Evolutionary conservation across 2,888 invertebrate species (phyloP), one percentile per base, ranked within the genome.

Genomic region (Ophonus ardosiacus): DNA sequence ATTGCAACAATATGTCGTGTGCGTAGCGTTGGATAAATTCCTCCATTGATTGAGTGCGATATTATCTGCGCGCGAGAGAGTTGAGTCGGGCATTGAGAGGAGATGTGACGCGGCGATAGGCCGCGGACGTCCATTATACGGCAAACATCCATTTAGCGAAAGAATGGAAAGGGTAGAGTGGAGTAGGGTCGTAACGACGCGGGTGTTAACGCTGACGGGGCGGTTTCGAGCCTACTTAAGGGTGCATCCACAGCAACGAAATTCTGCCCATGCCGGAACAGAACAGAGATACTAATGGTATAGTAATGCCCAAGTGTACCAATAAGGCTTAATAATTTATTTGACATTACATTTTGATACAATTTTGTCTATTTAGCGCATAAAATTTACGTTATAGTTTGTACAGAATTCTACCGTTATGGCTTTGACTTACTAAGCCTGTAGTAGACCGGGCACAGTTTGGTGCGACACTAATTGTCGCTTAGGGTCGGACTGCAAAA

Each of bases 141-240:
- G 71, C 71, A 82, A 82, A 82, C 59, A 82, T 68, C 71, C 51
- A 76, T 76, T 83, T 76, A 83, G 59, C 74, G 61, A 82, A 82
- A 82, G 83, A 78, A 78, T 21, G 78, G 57, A 59, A 83, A 74
- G 82, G 82, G 71, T 74, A 18, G 40, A n/a, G n/a, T 5, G 38
- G 24, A 24, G 24, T n/a, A 24, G 68, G 68, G 68, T 63, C 68
- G 68, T 74, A 83, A 83, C 59, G 76, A 83, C 76, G 83, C 74
- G 59, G 59, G 74, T 82, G 61, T 83, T 83, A 82, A 82, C 82
- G 83, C 83, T 83, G 83, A 83, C 82, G 57, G 40, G 24, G 83
- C 61, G 59, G 21, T 68, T 68, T 83, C 24, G 57, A 51, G 51
- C 76, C 74, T 51, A 51, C 43, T 74, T 17, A 21, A 56, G 74